Conservation (phyloP, 2,113 vertebrate genomes). For the Phylloscopus whistleri region DNA sequence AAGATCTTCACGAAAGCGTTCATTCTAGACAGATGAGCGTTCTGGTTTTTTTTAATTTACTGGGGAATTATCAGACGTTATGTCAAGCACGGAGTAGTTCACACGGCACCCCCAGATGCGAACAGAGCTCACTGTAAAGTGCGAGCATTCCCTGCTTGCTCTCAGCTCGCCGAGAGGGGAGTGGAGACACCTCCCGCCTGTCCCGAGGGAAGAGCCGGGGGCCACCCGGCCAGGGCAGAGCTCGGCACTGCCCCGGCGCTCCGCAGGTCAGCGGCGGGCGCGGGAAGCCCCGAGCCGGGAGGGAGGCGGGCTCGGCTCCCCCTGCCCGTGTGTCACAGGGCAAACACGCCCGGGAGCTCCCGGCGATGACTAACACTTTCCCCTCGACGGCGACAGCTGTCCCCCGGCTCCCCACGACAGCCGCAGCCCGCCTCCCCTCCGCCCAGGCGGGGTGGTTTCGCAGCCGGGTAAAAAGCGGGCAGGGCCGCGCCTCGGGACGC, state of each 20-base stretch:
- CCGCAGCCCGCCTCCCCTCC: not conserved
- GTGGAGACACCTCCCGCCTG: rapidly evolving
- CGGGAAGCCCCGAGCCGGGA: not conserved
- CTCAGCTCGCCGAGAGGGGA: not conserved
- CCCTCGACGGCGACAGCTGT: not conserved
- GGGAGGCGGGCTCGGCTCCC: rapidly evolving
- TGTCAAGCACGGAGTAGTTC: rapidly evolving
- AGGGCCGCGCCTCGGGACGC: not conserved
- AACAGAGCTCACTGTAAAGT: rapidly evolving
- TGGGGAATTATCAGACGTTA: not conserved
- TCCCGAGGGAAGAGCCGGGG: not conserved
- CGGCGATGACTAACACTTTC: constrained; percentile 16
- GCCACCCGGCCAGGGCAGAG: not conserved
- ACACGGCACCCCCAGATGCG: no score
- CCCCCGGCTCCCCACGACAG: not conserved
- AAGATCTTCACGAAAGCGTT: not conserved
- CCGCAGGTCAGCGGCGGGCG: not conserved
- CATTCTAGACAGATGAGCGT: rapidly evolving
- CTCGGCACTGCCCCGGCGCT: not conserved
- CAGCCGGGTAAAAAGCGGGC: not conserved
- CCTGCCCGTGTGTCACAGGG: not conserved
- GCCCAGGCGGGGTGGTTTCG: not conserved
- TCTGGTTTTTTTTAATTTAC: not conserved
- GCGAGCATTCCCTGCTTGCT: rapidly evolving
- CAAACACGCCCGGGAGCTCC: not conserved